Conservation (phyloP, 2,113 vertebrate species). For the Regulus satrapa region DNA sequence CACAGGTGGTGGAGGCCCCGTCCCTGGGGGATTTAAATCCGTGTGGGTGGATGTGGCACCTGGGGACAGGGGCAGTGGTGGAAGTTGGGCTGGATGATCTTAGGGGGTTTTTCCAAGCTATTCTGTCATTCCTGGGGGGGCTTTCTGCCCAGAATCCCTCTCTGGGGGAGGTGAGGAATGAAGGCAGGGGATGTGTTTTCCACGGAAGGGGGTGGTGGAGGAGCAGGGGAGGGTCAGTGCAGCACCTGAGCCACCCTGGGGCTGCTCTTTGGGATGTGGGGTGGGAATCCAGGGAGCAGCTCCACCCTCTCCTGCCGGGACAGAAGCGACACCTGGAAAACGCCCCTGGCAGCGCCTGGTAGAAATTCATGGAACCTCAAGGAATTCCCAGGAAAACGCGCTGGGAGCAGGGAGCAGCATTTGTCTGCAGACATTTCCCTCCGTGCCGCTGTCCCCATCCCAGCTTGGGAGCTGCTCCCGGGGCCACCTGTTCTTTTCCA, state of each 20-base stretch:
- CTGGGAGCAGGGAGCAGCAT: neutral
- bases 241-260: neutral
- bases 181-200: neutral
- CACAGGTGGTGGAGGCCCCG: too few relatives aligned
- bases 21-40: too few relatives aligned
- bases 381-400: neutral
- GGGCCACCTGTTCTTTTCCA: conserved; percentile 37
- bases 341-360: neutral
- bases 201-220: fast-evolving
- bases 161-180: neutral
- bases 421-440: conserved; percentile 11
- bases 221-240: neutral
- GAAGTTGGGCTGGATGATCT: too few relatives aligned
- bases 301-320: neutral
- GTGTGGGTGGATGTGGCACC: too few relatives aligned
- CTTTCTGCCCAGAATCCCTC: neutral
- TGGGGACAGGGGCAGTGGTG: too few relatives aligned
- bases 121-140: neutral
- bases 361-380: too few relatives aligned
- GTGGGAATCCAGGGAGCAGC: neutral
- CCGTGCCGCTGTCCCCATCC: neutral
- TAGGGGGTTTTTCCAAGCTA: fast-evolving
- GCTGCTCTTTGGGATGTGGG: fast-evolving
- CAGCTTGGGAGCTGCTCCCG: neutral
- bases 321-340: neutral